A percentile compares a stretch with the other conserved stretches of the same genome.
Conservation (phyloP, 1,140 invertebrate genomes). For the Drosophila aff. region DNA sequence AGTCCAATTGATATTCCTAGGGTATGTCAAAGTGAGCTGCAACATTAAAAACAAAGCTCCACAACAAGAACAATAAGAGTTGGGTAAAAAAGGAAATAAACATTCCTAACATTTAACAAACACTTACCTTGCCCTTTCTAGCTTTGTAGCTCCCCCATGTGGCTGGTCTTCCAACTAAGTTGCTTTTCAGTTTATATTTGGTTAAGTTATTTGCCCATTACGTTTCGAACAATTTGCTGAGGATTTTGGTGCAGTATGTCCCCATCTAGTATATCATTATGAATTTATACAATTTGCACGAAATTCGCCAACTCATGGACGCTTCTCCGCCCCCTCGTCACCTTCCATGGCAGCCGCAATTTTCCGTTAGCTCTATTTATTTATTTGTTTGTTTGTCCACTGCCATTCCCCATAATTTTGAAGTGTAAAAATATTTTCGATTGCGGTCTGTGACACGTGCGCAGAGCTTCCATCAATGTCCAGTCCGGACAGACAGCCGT, state of each 20-base stretch:
- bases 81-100: slow-evolving; percentile 3
- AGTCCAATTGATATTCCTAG: slow-evolving; percentile 13
- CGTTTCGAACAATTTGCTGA: slow-evolving; percentile 39
- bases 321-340: slow-evolving; percentile 2
- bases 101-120: slow-evolving; percentile 31
- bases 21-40: slow-evolving; percentile 50
- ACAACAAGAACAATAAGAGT: slow-evolving; percentile 18
- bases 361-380: slow-evolving; percentile 55
- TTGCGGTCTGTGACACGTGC: slow-evolving; percentile 73
- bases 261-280: slow-evolving; percentile 26
- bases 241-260: slow-evolving; percentile 16
- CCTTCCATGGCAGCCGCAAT: slow-evolving; percentile 56
- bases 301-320: slow-evolving; percentile 33
- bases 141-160: slow-evolving; percentile 7
- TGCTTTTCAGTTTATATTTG: slow-evolving; percentile 69
- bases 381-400: slow-evolving; percentile 65
- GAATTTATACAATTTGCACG: slow-evolving; percentile 34
- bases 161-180: slow-evolving; percentile 60
- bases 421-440: slow-evolving; percentile 77
- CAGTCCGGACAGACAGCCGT: slow-evolving; percentile 21
- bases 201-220: slow-evolving; percentile 41
- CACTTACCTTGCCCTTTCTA: slow-evolving; percentile 14
- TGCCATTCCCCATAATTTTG: slow-evolving; percentile 59
- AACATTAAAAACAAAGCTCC: slow-evolving; percentile 25
- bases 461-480: slow-evolving; percentile 68